Conservation (phyloP, 30 jellyfish, hydroid and myxozoan species). For the Pelagia noctiluca region DNA sequence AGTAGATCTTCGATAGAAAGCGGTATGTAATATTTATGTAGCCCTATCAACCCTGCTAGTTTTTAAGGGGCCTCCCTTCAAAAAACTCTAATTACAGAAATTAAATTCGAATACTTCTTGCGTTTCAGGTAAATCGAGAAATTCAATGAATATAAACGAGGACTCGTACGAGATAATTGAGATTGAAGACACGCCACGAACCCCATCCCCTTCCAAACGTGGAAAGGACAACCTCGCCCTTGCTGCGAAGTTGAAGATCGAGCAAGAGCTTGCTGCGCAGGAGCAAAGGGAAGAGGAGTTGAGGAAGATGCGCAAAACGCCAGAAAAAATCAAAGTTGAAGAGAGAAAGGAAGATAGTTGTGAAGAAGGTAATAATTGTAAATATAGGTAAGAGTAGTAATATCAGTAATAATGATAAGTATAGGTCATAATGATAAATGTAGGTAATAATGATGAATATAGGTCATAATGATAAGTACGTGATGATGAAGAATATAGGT, state of each 20-base stretch:
- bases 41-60: no score
- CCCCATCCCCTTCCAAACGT: neutral
- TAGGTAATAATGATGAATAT: no score
- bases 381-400: no score
- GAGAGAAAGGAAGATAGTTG: neutral
- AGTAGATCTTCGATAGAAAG: slow-evolving; percentile 49
- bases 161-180: slow-evolving; percentile 1
- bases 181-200: neutral
- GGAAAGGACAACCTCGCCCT: slow-evolving; percentile 1
- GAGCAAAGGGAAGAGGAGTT: neutral
- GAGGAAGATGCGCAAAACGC: neutral
- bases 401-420: no score
- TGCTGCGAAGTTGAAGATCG: neutral
- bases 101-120: no score
- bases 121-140: slow-evolving; percentile 45
- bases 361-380: neutral
- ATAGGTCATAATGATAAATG: no score
- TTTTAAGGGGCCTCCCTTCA: no score
- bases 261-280: neutral
- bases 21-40: no score
- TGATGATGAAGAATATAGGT: no score
- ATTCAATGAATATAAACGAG: slow-evolving; percentile 21
- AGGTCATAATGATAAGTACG: no score
- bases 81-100: no score
- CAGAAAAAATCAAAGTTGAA: no score